Base-by-base conservation (phyloP, 1,140 invertebrate genomes). In the Adelges cooleyi region DNA sequence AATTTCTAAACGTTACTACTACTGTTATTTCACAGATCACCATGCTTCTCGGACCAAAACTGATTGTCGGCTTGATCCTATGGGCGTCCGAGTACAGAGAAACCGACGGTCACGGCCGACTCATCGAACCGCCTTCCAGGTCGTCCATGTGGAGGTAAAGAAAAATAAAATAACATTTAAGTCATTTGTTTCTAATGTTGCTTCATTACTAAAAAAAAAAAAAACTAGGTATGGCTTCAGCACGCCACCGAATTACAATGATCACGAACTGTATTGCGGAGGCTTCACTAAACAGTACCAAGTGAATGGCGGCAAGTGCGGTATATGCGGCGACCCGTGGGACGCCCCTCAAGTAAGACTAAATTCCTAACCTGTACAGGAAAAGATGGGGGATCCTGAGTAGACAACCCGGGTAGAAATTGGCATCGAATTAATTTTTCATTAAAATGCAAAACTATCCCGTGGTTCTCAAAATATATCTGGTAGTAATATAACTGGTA, bases 231-330 rank as follows among this genome's bases (percentile, higher is more conserved):
- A 80, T 68, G 83, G 83, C 13, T 85, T 83, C 71, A 73, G 79
- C 54, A 81, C 82, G 8, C 80, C 81, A 2, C 76, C 77, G 23
- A 81, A 86, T 73, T 94, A 92, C 76, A 91, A 93, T 71, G 92
- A 95, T 72, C 86, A 92, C 72, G 88, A 93, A 73, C 79, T 88
- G 2, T 92, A 87, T 74, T 95, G 92, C 73, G 91, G 91, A 2
- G 91, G 91, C 3, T 90, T 90, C 71, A 79, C 83, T 2, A 77
- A 85, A 62, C 88, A 90, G 71, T 89, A 87, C 84, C 77, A 80
- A 51, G 73, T 68, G 17, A 84, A 84, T 68, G 81, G 77, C 0
- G 87, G 90, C 0, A 90, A 90, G 73, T 94, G 91, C 72, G 90
- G 91, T 3, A 83, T 92, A 27, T 93, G 90, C 72, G 90, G 90